Conservation (phyloP, 2,888 invertebrate genomes). For the Melipona beecheii region DNA sequence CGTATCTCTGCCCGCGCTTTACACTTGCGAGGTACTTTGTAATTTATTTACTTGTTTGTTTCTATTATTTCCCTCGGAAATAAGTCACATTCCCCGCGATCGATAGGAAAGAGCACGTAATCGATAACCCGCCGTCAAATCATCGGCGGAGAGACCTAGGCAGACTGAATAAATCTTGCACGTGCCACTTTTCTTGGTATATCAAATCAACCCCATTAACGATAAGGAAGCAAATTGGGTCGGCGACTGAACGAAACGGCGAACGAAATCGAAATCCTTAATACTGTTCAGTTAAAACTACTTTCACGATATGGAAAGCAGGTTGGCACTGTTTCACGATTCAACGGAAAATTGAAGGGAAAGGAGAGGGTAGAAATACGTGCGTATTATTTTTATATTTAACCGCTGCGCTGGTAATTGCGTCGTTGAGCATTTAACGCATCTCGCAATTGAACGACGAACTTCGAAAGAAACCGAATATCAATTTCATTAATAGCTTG, state of each 20-base stretch:
- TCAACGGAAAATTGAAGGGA: constrained; percentile 5
- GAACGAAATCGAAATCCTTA: constrained; percentile 21
- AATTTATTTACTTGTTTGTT: neutral
- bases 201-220: neutral
- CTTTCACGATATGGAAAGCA: constrained; percentile 24
- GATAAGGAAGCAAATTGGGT: constrained; percentile 28
- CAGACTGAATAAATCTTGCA: constrained; percentile 40
- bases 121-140: constrained; percentile 30
- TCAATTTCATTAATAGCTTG: neutral
- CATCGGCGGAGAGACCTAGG: constrained; percentile 1
- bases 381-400: constrained; percentile 11
- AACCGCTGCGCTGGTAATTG: neutral
- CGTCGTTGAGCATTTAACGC: neutral
- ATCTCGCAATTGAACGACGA: neutral
- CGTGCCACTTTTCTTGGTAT: neutral
- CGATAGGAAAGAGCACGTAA: constrained; percentile 6
- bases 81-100: neutral
- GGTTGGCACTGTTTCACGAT: constrained; percentile 25
- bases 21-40: neutral
- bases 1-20: neutral
- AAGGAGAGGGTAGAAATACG: neutral
- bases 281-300: constrained; percentile 29
- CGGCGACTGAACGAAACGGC: constrained; percentile 21
- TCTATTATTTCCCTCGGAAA: neutral
- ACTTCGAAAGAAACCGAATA: no score